Conservation (phyloP, 2,888 invertebrate genomes). For the Nemotelus pantherinus region DNA sequence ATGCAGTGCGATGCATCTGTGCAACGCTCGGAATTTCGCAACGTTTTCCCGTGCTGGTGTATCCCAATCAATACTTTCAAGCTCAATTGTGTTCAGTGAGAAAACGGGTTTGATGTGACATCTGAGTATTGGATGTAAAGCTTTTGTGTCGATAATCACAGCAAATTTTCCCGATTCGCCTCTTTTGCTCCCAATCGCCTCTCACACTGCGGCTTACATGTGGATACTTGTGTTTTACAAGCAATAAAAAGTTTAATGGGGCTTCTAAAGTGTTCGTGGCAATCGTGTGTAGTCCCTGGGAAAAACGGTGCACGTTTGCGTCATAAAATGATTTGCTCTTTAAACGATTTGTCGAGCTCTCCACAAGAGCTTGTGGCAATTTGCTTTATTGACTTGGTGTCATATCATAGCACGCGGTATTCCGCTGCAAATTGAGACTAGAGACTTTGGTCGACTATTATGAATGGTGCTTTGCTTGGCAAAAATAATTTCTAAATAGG, state of each 20-base stretch:
- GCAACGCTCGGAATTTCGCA: neutral
- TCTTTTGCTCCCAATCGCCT: neutral
- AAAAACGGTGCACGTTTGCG: slow-evolving; percentile 1
- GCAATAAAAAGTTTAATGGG: slow-evolving; percentile 18
- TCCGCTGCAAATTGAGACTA: no score
- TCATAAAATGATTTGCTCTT: slow-evolving; percentile 21
- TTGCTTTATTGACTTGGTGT: neutral
- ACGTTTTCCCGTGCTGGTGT: neutral
- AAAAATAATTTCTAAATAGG: no score
- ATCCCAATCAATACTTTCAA: neutral
- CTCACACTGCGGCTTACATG: neutral
- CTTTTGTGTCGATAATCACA: neutral
- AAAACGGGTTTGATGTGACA: slow-evolving; percentile 3
- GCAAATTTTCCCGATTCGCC: neutral
- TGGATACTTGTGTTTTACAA: neutral
- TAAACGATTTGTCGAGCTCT: slow-evolving; percentile 5
- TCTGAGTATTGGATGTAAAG: neutral
- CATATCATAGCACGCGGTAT: no score
- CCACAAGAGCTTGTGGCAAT: neutral
- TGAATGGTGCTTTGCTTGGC: no score
- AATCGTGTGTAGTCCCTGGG: neutral
- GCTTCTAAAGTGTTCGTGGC: slow-evolving; percentile 12
- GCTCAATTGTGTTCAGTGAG: neutral
- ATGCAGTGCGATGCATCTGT: slow-evolving; percentile 18
- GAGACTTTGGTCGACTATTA: no score